These are phyloP conservation scores for Salpingus planirostris DNA, from an alignment of 2,888 invertebrate genomes.

Conservation along the genomic window DNA sequence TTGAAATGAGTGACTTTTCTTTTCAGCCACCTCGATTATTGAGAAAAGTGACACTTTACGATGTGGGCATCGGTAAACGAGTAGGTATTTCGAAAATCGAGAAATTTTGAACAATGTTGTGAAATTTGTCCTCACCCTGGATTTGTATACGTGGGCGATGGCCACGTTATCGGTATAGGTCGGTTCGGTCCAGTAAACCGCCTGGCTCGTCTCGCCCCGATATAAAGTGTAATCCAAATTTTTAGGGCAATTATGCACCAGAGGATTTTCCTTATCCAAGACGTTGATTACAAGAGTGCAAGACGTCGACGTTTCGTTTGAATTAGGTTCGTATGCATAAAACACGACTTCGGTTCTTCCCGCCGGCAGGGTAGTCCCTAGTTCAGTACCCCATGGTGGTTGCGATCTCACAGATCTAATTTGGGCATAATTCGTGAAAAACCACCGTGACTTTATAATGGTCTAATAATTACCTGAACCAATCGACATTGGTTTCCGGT, in stretches of 20 bases:
- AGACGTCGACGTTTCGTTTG: slow-evolving; percentile 43
- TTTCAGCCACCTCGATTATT: no score
- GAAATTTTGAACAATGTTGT: no score
- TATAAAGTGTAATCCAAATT: slow-evolving; percentile 51
- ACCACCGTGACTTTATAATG: no score
- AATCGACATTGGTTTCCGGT: slow-evolving; percentile 58
- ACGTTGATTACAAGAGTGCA: slow-evolving; percentile 55
- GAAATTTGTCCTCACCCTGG: slow-evolving; percentile 46
- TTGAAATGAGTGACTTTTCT: no score
- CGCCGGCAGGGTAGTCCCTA: slow-evolving; percentile 49
- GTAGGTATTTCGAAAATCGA: no score
- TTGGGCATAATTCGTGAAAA: no score
- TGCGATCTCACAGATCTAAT: slow-evolving; percentile 49
- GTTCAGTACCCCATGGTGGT: slow-evolving; percentile 53
- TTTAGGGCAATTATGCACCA: slow-evolving; percentile 50
- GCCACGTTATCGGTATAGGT: slow-evolving; percentile 51
- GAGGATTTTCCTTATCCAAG: slow-evolving; percentile 49
- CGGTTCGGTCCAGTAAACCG: slow-evolving; percentile 58
- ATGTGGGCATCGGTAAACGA: no score
- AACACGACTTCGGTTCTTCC: slow-evolving; percentile 53
- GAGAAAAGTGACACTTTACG: no score
- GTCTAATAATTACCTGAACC: slow-evolving; percentile 43
- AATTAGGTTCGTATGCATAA: slow-evolving; percentile 48
- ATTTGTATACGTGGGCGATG: slow-evolving; percentile 50
- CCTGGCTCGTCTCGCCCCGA: slow-evolving; percentile 46